Evolutionary conservation across 2,797 vertebrate genomes (phyloP).

Genomic region (Eospalax fontanierii): DNA sequence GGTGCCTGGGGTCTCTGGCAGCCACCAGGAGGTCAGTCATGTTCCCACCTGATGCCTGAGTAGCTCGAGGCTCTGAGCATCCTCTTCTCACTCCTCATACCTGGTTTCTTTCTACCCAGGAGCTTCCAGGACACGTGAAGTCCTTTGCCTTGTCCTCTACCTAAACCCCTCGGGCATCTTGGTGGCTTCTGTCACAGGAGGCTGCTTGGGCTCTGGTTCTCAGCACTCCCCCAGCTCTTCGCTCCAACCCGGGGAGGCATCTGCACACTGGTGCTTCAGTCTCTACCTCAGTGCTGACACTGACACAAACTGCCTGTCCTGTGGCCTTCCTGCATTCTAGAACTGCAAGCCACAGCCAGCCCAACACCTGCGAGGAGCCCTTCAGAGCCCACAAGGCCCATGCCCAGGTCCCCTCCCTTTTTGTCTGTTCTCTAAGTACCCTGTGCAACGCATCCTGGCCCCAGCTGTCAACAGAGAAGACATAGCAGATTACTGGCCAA

Average conservation of each 20-base stretch:
- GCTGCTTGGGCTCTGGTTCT: too few species aligned
- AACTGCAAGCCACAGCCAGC: accelerated
- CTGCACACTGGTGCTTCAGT: neutral
- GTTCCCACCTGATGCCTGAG: neutral
- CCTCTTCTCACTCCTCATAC: neutral
- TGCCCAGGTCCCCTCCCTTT: accelerated
- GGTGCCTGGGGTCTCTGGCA: neutral
- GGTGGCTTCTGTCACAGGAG: accelerated
- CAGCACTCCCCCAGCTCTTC: accelerated
- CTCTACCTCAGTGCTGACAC: neutral
- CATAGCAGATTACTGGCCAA: accelerated
- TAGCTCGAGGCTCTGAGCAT: neutral
- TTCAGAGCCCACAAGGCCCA: accelerated
- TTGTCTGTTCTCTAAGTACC: neutral
- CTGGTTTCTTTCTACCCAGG: neutral
- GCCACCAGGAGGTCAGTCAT: accelerated
- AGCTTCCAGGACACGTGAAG: neutral
- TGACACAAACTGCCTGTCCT: neutral
- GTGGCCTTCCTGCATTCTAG: neutral
- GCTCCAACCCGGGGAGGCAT: too few species aligned
- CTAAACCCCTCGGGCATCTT: neutral
- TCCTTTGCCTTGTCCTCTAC: neutral
- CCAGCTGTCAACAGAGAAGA: accelerated
- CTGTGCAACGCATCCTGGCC: neutral
- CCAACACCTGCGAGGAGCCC: accelerated